Conservation (phyloP, 2,113 vertebrate species). For the Embiotoca jacksoni region DNA sequence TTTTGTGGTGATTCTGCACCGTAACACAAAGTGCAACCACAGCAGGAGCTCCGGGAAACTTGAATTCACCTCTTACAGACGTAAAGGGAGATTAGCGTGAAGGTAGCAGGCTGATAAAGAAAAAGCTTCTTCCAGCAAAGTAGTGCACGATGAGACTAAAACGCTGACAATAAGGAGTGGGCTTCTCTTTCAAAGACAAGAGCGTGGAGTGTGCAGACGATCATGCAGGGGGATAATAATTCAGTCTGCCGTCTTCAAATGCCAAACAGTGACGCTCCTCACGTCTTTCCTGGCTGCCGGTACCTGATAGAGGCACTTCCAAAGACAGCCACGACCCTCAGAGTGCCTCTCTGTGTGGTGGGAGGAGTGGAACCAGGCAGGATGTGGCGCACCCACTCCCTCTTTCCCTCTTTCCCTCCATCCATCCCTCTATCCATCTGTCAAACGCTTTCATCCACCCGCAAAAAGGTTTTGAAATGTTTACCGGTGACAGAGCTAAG, state of each 20-base stretch:
- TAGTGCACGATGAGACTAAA: not conserved
- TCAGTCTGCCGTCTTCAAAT: slow-evolving; percentile 17
- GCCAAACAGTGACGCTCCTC: slow-evolving; percentile 1
- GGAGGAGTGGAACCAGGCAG: slow-evolving; percentile 35
- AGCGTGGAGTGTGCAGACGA: not conserved
- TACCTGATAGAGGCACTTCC: slow-evolving; percentile 56
- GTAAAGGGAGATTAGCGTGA: slow-evolving; percentile 52
- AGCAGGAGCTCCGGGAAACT: slow-evolving; percentile 50
- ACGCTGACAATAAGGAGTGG: slow-evolving; percentile 16
- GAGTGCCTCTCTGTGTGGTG: slow-evolving; percentile 47
- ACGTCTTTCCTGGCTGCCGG: slow-evolving; percentile 1
- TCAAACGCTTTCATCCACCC: slow-evolving; percentile 7
- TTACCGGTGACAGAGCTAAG: slow-evolving; percentile 47
- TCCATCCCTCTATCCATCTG: slow-evolving; percentile 1
- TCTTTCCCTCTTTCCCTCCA: not conserved
- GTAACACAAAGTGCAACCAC: slow-evolving; percentile 5
- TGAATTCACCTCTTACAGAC: slow-evolving; percentile 55
- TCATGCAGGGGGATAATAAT: slow-evolving; percentile 16
- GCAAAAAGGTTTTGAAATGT: slow-evolving; percentile 6
- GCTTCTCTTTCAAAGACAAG: slow-evolving; percentile 2
- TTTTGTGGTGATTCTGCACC: slow-evolving; percentile 11
- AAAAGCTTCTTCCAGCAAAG: not conserved
- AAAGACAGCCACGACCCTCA: slow-evolving; percentile 62
- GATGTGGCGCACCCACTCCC: slow-evolving; percentile 17
- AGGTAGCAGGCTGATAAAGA: slow-evolving; percentile 27